These are phyloP conservation scores for Pocillopora grandis DNA, from an alignment of 92 coral and sea anemone genomes.

Conservation along the genomic window DNA sequence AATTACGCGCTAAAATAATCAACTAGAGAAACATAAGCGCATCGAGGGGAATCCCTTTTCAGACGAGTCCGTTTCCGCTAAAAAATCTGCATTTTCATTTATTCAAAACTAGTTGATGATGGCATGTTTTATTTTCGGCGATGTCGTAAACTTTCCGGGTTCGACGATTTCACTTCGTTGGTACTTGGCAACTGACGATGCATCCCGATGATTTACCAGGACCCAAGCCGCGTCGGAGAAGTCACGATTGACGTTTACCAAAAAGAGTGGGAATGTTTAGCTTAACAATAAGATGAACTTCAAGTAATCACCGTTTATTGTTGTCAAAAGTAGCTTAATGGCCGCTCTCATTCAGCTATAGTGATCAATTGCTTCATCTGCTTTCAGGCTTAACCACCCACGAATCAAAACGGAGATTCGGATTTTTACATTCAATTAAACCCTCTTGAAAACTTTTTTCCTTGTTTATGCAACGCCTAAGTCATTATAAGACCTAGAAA, in stretches of 20 bases:
- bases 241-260: not conserved
- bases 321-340: not conserved
- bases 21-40: not conserved
- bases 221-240: not conserved
- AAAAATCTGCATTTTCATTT: not conserved
- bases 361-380: not conserved
- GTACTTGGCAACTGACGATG: not conserved
- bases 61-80: not conserved
- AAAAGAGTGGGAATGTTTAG: not conserved
- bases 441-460: too few relatives aligned
- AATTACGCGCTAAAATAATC: conserved; percentile 27
- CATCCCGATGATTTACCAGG: not conserved
- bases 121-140: conserved; percentile 19
- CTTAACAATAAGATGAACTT: not conserved
- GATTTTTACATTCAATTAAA: not conserved
- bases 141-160: not conserved
- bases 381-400: not conserved
- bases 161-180: not conserved
- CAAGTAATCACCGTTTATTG: not conserved
- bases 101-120: not conserved
- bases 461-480: too few relatives aligned
- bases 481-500: too few relatives aligned
- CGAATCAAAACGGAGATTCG: not conserved
- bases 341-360: too few relatives aligned
- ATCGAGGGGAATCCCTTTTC: conserved; percentile 42